phyloP scores from a whole-genome alignment of 1,140 invertebrate species.

The Papilio machaon region DNA sequence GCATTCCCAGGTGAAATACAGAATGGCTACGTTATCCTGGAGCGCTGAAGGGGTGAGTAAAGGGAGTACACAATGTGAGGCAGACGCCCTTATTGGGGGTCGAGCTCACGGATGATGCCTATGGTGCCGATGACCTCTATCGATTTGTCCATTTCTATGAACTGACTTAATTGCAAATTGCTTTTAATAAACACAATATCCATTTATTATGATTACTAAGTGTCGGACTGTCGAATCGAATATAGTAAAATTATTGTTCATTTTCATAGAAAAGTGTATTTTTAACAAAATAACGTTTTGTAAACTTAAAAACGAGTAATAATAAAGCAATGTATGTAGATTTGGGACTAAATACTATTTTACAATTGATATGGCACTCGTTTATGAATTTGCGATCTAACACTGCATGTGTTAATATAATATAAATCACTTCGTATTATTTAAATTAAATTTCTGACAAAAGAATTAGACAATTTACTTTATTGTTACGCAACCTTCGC shows the following conservation, averaged over 20 bases:
- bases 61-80: constrained; percentile 65
- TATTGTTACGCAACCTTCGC: constrained; percentile 20
- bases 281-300: neutral
- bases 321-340: neutral
- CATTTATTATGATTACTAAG: constrained; percentile 14
- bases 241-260: constrained; percentile 11
- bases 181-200: constrained; percentile 39
- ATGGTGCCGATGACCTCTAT: constrained; percentile 78
- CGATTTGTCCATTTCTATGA: constrained; percentile 71
- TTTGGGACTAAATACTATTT: neutral
- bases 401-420: neutral
- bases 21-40: constrained; percentile 72
- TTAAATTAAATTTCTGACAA: neutral
- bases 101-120: constrained; percentile 71
- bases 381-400: neutral
- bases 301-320: neutral
- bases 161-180: constrained; percentile 71
- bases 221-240: neutral
- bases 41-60: constrained; percentile 65
- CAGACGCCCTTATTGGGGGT: constrained; percentile 69
- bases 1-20: constrained; percentile 63
- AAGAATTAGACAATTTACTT: neutral
- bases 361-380: neutral
- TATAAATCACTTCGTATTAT: too few species aligned
- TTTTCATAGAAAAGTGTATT: neutral